Evolutionary conservation across 2,888 invertebrate genomes (phyloP), one percentile per base, ranked within the genome.

Genomic region (Apodemia hepburni): DNA sequence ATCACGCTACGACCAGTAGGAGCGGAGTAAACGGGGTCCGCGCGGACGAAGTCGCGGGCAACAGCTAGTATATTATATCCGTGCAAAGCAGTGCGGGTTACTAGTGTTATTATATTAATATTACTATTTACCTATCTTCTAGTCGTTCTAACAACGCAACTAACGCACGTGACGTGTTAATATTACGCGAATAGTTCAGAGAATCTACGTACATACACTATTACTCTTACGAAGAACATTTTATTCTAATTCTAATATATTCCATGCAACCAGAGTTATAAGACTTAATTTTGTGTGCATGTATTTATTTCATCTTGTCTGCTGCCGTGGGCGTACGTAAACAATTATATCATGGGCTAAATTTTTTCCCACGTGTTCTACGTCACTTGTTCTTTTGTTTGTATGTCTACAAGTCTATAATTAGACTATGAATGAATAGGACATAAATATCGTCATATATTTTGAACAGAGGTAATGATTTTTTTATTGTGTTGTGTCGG

Each of bases 351-450:
- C 73, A 76, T 68, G 70, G 65, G 60, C 59, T 47, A 47, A 47
- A 70, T 70, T 70, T 74, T 72, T 75, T 75, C 76, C 71, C 75
- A 74, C 75, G 75, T 74, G 71, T 66, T 66, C 54, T 65, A 65
- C 71, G 72, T 73, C 72, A 71, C 57, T 67, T 58, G 33, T 62
- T 57, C 60, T 29, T 63, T 58, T 66, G 12, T 62, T 59, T 66
- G 64, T 66, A 63, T 61, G 61, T 60, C 51, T 59, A 61, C 59
- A 66, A 18, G 64, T 64, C 72, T 75, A 77, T 77, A 76, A 75
- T 73, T 78, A 77, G 73, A 73, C 66, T 68, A 76, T 78, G 78
- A 78, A 78, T 79, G 78, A 75, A 78, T 69, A 70, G 69, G 71
- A 73, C 70, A 67, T 67, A 65, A 60, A 60, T 71, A 69, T 72